phyloP scores from a whole-genome alignment of 2,888 invertebrate species.

The Agrilus biguttatus region DNA sequence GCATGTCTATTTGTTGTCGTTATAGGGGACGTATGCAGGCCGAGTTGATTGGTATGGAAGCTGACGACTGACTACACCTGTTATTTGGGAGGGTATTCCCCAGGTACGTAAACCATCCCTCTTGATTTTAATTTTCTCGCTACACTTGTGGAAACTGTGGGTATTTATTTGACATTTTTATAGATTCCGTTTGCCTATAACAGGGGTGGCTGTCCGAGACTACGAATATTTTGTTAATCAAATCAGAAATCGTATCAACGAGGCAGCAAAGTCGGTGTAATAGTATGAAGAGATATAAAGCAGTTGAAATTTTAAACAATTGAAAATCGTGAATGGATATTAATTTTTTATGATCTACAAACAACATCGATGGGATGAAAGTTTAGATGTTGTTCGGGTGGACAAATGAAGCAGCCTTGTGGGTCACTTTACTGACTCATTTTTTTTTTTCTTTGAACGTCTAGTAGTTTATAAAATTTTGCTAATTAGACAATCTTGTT shows the following conservation, averaged over 20 bases:
- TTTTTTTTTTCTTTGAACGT: no score
- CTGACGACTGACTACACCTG: slow-evolving; percentile 55
- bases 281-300: neutral
- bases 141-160: neutral
- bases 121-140: neutral
- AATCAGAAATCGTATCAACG: slow-evolving; percentile 13
- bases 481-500: no score
- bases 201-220: slow-evolving; percentile 26
- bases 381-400: no score
- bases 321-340: slow-evolving; percentile 1
- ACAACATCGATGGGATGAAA: no score
- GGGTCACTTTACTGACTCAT: no score
- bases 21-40: slow-evolving; percentile 72
- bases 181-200: slow-evolving; percentile 20
- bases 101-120: neutral
- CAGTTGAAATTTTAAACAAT: neutral
- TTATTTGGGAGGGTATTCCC: slow-evolving; percentile 17
- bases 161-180: neutral
- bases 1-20: slow-evolving; percentile 78
- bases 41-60: slow-evolving; percentile 73
- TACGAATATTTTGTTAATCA: slow-evolving; percentile 26
- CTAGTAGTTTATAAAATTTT: no score
- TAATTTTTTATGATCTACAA: no score
- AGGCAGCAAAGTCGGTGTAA: no score
- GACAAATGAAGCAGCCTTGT: no score